Conservation (phyloP, 2,113 vertebrate genomes). For the Poeciliopsis prolifica region DNA sequence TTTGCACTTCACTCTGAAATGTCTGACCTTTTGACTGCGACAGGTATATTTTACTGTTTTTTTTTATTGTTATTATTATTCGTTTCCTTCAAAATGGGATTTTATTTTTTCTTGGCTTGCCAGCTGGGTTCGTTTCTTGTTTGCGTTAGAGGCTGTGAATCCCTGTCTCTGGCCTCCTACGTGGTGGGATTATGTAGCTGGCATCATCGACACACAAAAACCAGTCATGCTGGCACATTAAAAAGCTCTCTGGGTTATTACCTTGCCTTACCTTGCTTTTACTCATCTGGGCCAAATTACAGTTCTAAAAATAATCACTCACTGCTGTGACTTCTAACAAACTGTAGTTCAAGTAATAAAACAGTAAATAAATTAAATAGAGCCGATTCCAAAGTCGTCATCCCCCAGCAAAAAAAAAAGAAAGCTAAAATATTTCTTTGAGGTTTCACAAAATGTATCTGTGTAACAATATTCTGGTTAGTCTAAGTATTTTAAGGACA, state of each 20-base stretch:
- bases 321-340: constrained; percentile 7
- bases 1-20: constrained; percentile 24
- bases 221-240: constrained; percentile 42
- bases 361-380: neutral
- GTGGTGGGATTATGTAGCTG: constrained; percentile 39
- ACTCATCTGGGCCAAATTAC: constrained; percentile 31
- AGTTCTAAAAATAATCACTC: constrained; percentile 47
- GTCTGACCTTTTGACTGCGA: constrained; percentile 63
- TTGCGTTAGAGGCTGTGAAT: constrained; percentile 33
- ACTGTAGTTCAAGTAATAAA: neutral
- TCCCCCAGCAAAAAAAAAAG: neutral
- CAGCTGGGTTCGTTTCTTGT: constrained; percentile 16
- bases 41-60: constrained; percentile 5
- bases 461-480: neutral
- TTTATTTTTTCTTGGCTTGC: neutral
- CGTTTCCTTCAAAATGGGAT: neutral
- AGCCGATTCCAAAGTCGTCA: neutral
- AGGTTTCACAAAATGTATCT: too few species aligned
- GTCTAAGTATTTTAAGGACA: neutral
- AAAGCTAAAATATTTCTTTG: neutral
- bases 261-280: constrained; percentile 30
- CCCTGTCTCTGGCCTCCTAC: constrained; percentile 35
- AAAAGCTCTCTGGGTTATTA: constrained; percentile 58
- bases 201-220: constrained; percentile 55
- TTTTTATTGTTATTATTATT: neutral